Evolutionary conservation across 2,797 vertebrate genomes (phyloP), one percentile per base, ranked within the genome.

Genomic region (Pampus argenteus): DNA sequence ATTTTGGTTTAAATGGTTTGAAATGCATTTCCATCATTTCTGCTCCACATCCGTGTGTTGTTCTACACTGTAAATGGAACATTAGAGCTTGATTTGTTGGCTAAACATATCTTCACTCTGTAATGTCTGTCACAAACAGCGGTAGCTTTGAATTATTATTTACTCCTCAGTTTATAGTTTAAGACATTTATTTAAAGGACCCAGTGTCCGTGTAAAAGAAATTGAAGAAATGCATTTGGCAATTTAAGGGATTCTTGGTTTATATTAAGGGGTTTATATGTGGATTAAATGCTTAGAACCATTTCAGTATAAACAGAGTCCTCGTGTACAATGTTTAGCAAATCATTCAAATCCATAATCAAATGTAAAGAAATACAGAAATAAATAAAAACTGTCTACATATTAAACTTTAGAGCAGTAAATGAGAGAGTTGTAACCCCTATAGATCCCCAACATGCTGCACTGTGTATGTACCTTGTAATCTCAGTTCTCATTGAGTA

Each of bases 51-150:
- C 4, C 38, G 15, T 15, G 26, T n/a, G 47, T 44, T 38, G 28
- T 38, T 38, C 29, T 4, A 17, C 26, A 42, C 15, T n/a, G 9
- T 20, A 28, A 66, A 74, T 60, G 23, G 44, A 75, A 69, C 36
- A 57, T 56, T 15, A 34, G 17, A 15, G 28, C 25, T 15, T n/a
- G 3, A 52, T 58, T 38, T 6, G 0, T 17, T 5, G 23, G 22
- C n/a, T 29, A 23, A 2, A 29, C 10, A 28, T 23, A 47, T 38
- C 5, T 49, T 20, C 25, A 23, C n/a, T 45, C n/a, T 28, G 14
- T 22, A 8, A 61, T 54, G 10, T 56, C 23, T 13, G 44, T 10
- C 14, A 40, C 25, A 26, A 20, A 36, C 31, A 42, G 15, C 2
- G 7, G 2, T 2, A 31, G 26, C 8, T 14, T 11, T 51, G 54